Evolutionary conservation across 2,888 invertebrate genomes (phyloP), one percentile per base, ranked within the genome.

Genomic region (Panopea generosa): DNA sequence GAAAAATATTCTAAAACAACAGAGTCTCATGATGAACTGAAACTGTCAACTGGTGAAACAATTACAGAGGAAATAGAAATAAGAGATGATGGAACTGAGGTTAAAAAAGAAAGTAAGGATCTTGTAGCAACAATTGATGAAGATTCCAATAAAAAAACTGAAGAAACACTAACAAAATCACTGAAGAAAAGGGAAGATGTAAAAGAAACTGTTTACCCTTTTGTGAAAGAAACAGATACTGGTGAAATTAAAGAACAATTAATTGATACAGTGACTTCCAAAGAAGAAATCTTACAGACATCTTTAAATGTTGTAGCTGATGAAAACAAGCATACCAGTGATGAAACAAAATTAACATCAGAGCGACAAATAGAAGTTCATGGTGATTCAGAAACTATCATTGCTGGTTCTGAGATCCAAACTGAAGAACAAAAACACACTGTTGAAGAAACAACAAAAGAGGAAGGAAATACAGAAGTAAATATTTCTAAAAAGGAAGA

Each of bases 21-120:
- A 14, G 59, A 73, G 26, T 50, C 74, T 40, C 47, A 65, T 40
- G 76, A 76, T 18, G 75, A 75, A 67, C 26, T 73, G 11, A 66
- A 40, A 24, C 59, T 77, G 14, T 56, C 68, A 16, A 74, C 77
- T 20, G 61, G 56, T 59, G 81, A 81, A 73, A 63, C 59, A 2
- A 73, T 80, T 29, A 70, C 61, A 52, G 76, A 80, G 60, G 73
- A 72, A 52, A 69, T 72, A 40, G 76, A 80, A 43, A 49, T 70
- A 27, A 71, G 74, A 22, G 73, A 71, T 60, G 83, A 78, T 60
- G 84, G 83, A 43, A 80, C 67, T 33, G 84, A 78, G 53, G 61
- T 70, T 11, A 73, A 57, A 62, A 68, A 65, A 66, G 77, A 79
- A 60, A 68, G 61, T n/a, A 68, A 68, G 57, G 73, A 76, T 29